phyloP scores from a whole-genome alignment of 2,113 vertebrate genomes.

The Cichladusa arquata region DNA sequence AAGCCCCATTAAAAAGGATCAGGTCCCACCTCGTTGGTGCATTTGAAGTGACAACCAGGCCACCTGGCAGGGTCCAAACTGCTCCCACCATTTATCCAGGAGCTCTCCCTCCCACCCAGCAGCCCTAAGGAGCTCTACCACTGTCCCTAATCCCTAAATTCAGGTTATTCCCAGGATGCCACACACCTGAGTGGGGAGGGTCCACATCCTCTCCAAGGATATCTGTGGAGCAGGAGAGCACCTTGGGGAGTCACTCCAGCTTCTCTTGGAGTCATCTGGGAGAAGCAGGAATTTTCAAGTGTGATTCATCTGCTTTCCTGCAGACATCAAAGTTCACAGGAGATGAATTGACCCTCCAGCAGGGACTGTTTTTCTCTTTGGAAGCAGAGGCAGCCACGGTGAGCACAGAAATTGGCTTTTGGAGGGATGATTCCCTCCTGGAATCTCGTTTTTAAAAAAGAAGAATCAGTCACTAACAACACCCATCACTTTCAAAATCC shows the following conservation, averaged over 20 bases:
- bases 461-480: neutral
- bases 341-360: slow-evolving; percentile 1
- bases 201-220: neutral
- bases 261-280: neutral
- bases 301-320: neutral
- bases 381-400: neutral
- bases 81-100: neutral
- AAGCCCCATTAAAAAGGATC: neutral
- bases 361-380: neutral
- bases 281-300: neutral
- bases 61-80: neutral
- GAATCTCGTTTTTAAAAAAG: neutral
- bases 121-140: neutral
- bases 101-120: neutral
- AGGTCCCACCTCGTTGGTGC: fast-evolving
- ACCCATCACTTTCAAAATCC: neutral
- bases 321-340: slow-evolving; percentile 6
- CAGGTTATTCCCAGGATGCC: neutral
- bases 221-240: neutral
- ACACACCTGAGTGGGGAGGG: neutral
- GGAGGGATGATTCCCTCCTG: neutral
- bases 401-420: neutral
- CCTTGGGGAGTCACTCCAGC: neutral
- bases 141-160: neutral
- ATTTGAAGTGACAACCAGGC: neutral